Percentiles rank a stretch among this genome's conserved stretches.
phyloP scores from a whole-genome alignment of 1,140 invertebrate species.

The Chironomus tepperi region DNA sequence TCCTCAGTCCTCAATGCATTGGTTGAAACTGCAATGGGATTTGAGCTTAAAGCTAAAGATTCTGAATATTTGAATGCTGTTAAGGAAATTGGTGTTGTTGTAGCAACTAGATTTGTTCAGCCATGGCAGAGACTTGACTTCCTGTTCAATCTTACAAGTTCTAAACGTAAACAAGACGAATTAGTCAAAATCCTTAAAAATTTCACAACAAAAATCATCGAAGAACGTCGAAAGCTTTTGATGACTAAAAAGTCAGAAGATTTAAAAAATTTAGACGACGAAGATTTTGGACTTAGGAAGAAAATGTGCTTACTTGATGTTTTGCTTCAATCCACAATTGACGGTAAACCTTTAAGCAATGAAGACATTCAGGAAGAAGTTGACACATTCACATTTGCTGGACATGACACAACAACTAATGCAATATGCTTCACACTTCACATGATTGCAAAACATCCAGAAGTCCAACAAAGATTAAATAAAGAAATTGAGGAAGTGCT shows the following conservation, averaged over 20 bases:
- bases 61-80: slow-evolving; percentile 14
- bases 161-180: neutral
- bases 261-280: slow-evolving; percentile 24
- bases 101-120: neutral
- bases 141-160: neutral
- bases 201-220: neutral
- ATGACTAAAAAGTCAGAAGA: neutral
- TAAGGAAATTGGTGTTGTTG: neutral
- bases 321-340: slow-evolving; percentile 49
- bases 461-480: slow-evolving; percentile 30
- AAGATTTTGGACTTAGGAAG: slow-evolving; percentile 36
- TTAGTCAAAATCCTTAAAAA: neutral
- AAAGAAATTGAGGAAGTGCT: slow-evolving; percentile 25
- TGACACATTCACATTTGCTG: slow-evolving; percentile 46
- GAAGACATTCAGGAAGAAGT: slow-evolving; percentile 45
- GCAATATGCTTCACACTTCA: slow-evolving; percentile 32
- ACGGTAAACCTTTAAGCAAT: slow-evolving; percentile 44
- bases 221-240: neutral
- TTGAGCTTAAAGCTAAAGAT: neutral
- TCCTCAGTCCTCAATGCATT: neutral
- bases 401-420: slow-evolving; percentile 37
- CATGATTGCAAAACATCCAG: slow-evolving; percentile 30
- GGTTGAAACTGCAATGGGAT: neutral
- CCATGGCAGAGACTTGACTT: neutral
- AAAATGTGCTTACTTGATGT: slow-evolving; percentile 59